Evolutionary conservation across 2,797 vertebrate genomes (phyloP), one percentile per base, ranked within the genome.

Genomic region (Potorous gilbertii): DNA sequence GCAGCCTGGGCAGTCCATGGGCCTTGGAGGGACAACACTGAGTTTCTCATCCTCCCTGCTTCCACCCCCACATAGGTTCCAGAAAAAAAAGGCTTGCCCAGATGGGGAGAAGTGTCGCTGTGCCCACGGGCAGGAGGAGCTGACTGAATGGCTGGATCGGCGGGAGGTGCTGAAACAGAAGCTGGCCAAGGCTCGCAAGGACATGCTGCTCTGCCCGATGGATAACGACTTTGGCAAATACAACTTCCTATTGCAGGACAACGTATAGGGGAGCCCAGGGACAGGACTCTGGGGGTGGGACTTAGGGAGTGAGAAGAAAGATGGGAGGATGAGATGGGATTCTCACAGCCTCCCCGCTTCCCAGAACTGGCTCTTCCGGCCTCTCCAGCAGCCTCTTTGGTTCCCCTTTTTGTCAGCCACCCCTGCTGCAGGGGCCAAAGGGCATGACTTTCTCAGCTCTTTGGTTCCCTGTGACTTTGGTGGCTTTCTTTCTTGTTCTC

Each of bases 171-270:
- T 99, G 98, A 99, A 99, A 92, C 99, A 99, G 98, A 99, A 99
- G 97, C 98, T 99, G 97, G 99, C 99, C 97, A 99, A 98, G 98
- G 99, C 99, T 92, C 98, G 99, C 93, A 99, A 99, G 31, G 99
- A 99, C 97, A 99, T 99, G 99, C 99, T 99, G 89, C 98, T 99
- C 96, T 99, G 99, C 95, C 99, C 99, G 0, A 98, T 98, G 52
- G 99, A 99, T 46, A 97, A 98, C 0, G 99, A 99, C 98, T 99
- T 99, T 0, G 99, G 99, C 98, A 99, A 99, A 98, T 99, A 99
- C 98, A 99, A 99, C 98, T 99, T 99, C 98, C 98, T 99, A 96
- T 99, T 99, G 96, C 98, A 99, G 95, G 99, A 99, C 93, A 99
- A 97, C 1, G 94, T 98, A 94, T 98, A 98, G 96, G 94, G 3